Evolutionary conservation across 2,888 invertebrate genomes (phyloP).

Genomic region (Panopea generosa): DNA sequence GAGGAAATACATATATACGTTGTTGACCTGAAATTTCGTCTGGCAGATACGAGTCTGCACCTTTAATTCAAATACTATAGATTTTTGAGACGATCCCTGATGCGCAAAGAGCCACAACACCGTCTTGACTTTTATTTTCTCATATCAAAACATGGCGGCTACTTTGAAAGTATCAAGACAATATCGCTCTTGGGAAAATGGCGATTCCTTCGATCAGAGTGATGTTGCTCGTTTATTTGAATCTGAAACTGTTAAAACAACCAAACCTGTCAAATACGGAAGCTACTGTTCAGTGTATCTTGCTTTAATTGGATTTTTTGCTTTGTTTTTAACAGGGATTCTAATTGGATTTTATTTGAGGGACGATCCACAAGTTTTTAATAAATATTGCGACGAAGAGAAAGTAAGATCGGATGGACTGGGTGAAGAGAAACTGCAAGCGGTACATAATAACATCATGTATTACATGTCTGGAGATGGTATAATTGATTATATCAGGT

Average conservation of each 20-base stretch:
- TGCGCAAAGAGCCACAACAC: too few species aligned
- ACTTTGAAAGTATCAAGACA: constrained; percentile 53
- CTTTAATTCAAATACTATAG: too few species aligned
- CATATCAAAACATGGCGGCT: constrained; percentile 66
- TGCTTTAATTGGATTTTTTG: constrained; percentile 65
- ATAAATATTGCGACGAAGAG: constrained; percentile 10
- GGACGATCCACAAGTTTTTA: constrained; percentile 64
- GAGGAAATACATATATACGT: too few species aligned
- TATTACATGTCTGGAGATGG: constrained; percentile 69
- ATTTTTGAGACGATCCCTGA: constrained; percentile 29
- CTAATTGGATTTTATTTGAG: constrained; percentile 75
- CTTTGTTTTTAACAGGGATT: constrained; percentile 73
- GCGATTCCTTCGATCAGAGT: constrained; percentile 63
- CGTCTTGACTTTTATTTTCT: constrained; percentile 29
- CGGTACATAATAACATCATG: constrained; percentile 73
- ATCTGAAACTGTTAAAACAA: constrained; percentile 44
- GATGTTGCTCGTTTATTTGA: constrained; percentile 63
- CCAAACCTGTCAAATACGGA: constrained; percentile 54
- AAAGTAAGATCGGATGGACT: constrained; percentile 57
- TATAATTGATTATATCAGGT: constrained; percentile 66
- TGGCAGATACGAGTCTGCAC: too few species aligned
- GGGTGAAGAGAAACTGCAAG: constrained; percentile 54
- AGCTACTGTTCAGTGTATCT: constrained; percentile 71
- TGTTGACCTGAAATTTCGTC: too few species aligned
- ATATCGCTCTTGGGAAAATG: constrained; percentile 66